Evolutionary conservation across 1,140 invertebrate genomes (phyloP).

Genomic region (Drosophila insularis): DNA sequence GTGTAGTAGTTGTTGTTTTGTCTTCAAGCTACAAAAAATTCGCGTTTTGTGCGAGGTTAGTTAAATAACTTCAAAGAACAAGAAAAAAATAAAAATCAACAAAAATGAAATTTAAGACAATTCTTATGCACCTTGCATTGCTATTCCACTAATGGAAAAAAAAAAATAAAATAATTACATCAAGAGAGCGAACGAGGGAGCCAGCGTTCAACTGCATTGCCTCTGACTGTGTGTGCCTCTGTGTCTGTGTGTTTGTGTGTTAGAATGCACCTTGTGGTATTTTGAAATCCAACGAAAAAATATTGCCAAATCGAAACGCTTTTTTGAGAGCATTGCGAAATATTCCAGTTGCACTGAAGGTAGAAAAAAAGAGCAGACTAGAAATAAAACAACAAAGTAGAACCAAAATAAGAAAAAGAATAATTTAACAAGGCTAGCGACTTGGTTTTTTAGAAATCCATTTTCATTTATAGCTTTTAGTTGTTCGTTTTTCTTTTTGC

Average conservation of each 20-base stretch:
- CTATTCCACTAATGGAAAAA: constrained; percentile 39
- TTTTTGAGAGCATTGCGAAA: constrained; percentile 72
- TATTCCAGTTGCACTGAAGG: constrained; percentile 77
- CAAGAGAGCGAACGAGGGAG: constrained; percentile 13
- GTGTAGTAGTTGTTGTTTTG: constrained; percentile 41
- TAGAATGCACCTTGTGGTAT: constrained; percentile 81
- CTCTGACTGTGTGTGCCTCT: constrained; percentile 8
- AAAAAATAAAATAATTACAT: background rate
- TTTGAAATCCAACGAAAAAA: constrained; percentile 78
- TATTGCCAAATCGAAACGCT: constrained; percentile 74
- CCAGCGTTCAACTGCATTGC: constrained; percentile 10
- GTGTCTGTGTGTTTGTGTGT: constrained; percentile 50
- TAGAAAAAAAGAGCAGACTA: constrained; percentile 44
- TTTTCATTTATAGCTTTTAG: constrained; percentile 9
- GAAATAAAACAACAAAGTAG: constrained; percentile 13
- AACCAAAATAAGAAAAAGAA: constrained; percentile 33
- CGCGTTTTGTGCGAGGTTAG: constrained; percentile 44
- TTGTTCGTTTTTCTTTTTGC: constrained; percentile 21
- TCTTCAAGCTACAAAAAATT: constrained; percentile 44
- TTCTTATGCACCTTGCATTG: background rate
- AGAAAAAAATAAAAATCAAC: background rate
- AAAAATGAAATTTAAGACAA: background rate
- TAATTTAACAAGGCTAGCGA: constrained; percentile 35
- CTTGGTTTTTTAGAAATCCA: constrained; percentile 10
- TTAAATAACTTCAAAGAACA: constrained; percentile 56